Percentiles rank a stretch among this genome's conserved stretches.
Conservation (phyloP, 2,888 invertebrate species). For the Dicycla oo region DNA sequence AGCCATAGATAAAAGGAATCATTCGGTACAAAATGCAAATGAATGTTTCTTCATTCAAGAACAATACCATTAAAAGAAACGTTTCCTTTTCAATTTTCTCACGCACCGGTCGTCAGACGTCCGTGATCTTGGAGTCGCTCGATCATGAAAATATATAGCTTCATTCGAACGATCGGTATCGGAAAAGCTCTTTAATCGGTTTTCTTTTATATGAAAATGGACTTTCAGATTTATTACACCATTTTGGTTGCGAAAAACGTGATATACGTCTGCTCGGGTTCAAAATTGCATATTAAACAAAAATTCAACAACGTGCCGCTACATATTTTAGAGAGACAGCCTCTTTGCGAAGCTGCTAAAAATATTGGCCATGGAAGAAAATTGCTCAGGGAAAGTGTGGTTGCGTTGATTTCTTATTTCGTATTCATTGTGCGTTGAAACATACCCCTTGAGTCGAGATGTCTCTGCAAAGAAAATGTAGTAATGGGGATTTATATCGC, state of each 20-base stretch:
- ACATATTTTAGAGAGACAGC: constrained; percentile 81
- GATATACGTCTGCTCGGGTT: constrained; percentile 82
- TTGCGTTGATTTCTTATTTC: constrained; percentile 88
- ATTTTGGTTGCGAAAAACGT: constrained; percentile 86
- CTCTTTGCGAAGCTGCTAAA: constrained; percentile 76
- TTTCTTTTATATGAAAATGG: constrained; percentile 90
- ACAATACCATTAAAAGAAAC: constrained; percentile 83
- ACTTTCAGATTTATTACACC: constrained; percentile 88
- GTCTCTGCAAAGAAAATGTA: constrained; percentile 68
- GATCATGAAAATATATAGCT: constrained; percentile 90
- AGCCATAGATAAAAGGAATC: constrained; percentile 15
- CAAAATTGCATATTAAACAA: constrained; percentile 87
- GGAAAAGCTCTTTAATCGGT: constrained; percentile 89
- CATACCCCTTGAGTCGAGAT: constrained; percentile 76
- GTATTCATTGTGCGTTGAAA: constrained; percentile 87
- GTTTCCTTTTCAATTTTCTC: constrained; percentile 87
- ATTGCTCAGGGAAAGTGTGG: constrained; percentile 85
- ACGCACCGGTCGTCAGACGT: constrained; percentile 88
- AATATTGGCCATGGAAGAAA: constrained; percentile 87
- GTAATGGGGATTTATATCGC: constrained; percentile 59
- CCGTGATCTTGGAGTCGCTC: constrained; percentile 87
- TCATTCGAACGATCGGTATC: constrained; percentile 89
- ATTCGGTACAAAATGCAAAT: constrained; percentile 42
- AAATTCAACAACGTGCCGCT: constrained; percentile 83
- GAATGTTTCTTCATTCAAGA: constrained; percentile 67